A percentile compares a stretch with the other conserved stretches of the same genome.
phyloP scores from a whole-genome alignment of 1,140 invertebrate genomes.

The Rhizoglyphus robini region DNA sequence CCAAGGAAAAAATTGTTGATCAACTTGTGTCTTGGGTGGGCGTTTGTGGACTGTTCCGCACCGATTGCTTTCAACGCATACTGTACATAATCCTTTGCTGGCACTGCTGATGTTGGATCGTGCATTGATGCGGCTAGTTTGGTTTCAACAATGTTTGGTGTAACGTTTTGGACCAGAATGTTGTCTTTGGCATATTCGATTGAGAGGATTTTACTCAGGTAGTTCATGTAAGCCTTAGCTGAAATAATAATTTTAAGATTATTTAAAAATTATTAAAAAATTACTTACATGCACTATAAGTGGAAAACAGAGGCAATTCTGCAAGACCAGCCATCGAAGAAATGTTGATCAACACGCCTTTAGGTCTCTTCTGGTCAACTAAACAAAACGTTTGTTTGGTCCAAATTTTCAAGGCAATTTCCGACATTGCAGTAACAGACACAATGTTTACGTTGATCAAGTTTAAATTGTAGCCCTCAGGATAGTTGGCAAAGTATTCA shows the following conservation, averaged over 20 bases:
- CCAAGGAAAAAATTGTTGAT: too few relatives aligned
- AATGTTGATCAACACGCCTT: constrained; percentile 21
- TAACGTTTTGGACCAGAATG: constrained; percentile 57
- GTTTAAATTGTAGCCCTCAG: neutral
- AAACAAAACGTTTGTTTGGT: constrained; percentile 25
- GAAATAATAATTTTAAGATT: constrained; percentile 59
- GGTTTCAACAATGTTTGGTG: constrained; percentile 75
- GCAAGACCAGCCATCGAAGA: constrained; percentile 46
- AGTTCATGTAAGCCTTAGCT: constrained; percentile 76
- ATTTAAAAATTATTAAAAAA: constrained; percentile 72
- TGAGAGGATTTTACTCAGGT: constrained; percentile 61
- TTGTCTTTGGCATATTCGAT: constrained; percentile 61
- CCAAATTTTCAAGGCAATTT: neutral
- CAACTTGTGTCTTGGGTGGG: too few relatives aligned
- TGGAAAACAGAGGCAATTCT: constrained; percentile 64
- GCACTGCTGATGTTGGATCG: neutral
- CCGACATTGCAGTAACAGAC: neutral
- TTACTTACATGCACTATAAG: constrained; percentile 68
- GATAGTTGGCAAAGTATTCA: constrained; percentile 15
- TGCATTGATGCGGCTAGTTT: constrained; percentile 47
- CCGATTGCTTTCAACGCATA: neutral
- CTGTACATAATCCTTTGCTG: neutral
- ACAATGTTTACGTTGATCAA: neutral
- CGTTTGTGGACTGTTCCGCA: too few relatives aligned
- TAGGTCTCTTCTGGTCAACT: constrained; percentile 15